Evolutionary conservation across 1,140 invertebrate genomes (phyloP).

Genomic region (Cyclina sinensis): DNA sequence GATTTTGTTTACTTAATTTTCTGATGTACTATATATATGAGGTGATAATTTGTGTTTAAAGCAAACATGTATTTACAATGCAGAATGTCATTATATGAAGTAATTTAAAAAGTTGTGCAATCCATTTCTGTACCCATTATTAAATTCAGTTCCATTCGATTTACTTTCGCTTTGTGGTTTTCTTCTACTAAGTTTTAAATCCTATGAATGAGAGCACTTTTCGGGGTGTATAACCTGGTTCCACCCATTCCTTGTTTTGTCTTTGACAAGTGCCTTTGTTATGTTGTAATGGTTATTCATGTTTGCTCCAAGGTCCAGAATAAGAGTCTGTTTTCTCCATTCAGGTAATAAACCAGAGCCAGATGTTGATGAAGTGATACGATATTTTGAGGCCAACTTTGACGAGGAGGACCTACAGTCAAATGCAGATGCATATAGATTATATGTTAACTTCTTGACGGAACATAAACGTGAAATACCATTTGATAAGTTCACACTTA

Average conservation of each 20-base stretch:
- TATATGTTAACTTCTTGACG: neutral
- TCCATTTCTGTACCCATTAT: too few relatives aligned
- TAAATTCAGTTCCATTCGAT: too few relatives aligned
- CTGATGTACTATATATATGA: too few relatives aligned
- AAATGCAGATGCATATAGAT: neutral
- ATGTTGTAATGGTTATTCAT: neutral
- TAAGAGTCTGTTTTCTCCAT: neutral
- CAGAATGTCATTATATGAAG: too few relatives aligned
- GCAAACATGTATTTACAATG: too few relatives aligned
- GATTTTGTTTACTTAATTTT: too few relatives aligned
- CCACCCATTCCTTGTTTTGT: neutral
- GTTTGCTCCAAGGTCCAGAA: neutral
- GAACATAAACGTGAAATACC: neutral
- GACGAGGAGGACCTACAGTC: neutral
- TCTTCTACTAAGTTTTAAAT: too few relatives aligned
- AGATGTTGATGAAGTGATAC: constrained; percentile 1
- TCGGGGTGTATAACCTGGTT: neutral
- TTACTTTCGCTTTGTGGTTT: neutral
- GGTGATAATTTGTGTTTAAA: too few relatives aligned
- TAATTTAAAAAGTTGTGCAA: too few relatives aligned
- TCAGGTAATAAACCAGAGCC: neutral
- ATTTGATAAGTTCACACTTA: neutral
- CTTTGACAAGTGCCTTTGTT: neutral
- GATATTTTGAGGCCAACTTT: neutral
- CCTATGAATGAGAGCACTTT: too few relatives aligned